phyloP scores from a whole-genome alignment of 1,140 invertebrate species.

The Lucilia sericata region DNA sequence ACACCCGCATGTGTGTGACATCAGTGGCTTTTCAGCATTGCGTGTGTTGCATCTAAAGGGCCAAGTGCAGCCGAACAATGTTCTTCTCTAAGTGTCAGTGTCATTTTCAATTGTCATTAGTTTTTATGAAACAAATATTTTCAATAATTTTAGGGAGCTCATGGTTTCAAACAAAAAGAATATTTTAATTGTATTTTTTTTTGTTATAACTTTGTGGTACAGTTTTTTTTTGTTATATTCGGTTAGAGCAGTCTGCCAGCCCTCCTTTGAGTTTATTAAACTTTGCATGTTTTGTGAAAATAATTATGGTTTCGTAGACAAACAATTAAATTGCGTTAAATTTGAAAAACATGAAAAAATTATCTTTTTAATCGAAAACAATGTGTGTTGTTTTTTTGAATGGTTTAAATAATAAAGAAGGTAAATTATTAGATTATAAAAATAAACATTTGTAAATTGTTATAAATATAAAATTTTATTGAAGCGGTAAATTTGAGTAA shows the following conservation, averaged over 20 bases:
- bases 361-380: background rate
- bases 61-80: background rate
- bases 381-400: background rate
- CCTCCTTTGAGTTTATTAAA: background rate
- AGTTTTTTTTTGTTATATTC: background rate
- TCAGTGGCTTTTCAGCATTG: background rate
- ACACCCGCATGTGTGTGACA: background rate
- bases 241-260: background rate
- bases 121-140: slow-evolving; percentile 7
- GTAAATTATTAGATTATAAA: slow-evolving; percentile 27
- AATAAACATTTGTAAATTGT: slow-evolving; percentile 2
- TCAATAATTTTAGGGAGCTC: slow-evolving; percentile 24
- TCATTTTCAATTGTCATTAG: slow-evolving; percentile 27
- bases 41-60: background rate
- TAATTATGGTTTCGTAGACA: background rate
- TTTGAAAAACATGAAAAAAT: background rate
- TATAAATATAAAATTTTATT: background rate
- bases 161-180: background rate
- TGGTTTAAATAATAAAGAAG: background rate
- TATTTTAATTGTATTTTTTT: slow-evolving; percentile 5
- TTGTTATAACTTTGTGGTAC: background rate
- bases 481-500: too few species aligned
- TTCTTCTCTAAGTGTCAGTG: background rate
- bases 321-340: slow-evolving; percentile 29
- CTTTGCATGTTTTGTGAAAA: background rate